Evolutionary conservation across 2,797 vertebrate species (phyloP), one percentile per base, ranked within the genome.

Genomic region (Xenops minutus): DNA sequence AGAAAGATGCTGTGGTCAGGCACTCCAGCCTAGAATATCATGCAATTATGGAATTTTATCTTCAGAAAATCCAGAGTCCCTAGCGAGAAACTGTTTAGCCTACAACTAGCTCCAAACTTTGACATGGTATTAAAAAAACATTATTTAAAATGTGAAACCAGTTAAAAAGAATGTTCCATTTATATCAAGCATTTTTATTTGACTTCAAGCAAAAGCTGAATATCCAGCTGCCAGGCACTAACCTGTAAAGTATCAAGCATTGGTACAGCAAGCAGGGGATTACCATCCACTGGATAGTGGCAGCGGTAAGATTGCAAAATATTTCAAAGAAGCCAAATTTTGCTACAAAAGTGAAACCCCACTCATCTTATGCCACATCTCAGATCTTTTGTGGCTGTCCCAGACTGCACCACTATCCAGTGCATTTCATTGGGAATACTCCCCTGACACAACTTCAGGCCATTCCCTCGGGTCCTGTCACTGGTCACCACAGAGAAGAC

Each of bases 1-100:
- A 92, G 34, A 95, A 96, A 94, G 72, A 89, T 78, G 76, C 46
- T 91, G 76, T 1, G 13, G 73, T 80, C 62, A 68, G 68, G 51
- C 46, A 62, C 58, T 75, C 30, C 46, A 75, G 49, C 36, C 68
- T 88, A 78, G 88, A 86, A 88, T 84, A 81, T 12, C 32, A 76
- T 11, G 30, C 29, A 88, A 49, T 85, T 64, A 74, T 0, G 80
- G 46, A 51, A 91, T 86, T 92, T 90, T 62, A 86, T 86, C 69
- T 78, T 81, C 73, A 78, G 61, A 91, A 94, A 91, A 92, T 36
- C 41, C 6, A 1, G 20, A 84, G 41, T 48, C 79, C 49, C 61
- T 37, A 62, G 16, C 80, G 54, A 81, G 58, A 92, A 95, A 64
- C 54, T 64, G 22, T 76, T 95, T 61, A 54, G 54, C 66, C 66